Conservation (phyloP, 2,888 invertebrate species). For the Penaeus monodon region DNA sequence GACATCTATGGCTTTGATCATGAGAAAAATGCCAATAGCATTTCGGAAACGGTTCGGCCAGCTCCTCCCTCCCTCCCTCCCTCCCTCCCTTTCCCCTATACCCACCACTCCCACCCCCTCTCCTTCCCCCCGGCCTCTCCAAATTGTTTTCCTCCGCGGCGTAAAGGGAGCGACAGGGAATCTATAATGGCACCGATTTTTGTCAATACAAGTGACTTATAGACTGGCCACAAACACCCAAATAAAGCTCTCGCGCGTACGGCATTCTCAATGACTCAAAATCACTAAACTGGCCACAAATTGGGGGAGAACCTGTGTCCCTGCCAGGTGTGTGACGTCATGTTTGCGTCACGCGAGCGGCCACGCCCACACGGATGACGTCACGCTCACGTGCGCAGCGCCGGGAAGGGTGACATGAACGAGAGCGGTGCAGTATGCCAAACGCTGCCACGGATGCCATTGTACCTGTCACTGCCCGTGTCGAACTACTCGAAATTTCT, state of each 20-base stretch:
- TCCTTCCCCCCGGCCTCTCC: too few species aligned
- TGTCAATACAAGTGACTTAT: too few species aligned
- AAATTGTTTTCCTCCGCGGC: too few species aligned
- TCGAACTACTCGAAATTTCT: not conserved
- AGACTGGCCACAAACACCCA: too few species aligned
- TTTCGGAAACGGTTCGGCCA: too few species aligned
- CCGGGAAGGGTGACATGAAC: slow-evolving; percentile 15
- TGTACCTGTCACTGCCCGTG: not conserved
- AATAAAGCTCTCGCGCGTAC: not conserved
- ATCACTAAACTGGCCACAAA: slow-evolving; percentile 19
- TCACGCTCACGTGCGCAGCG: slow-evolving; percentile 28
- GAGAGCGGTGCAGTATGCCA: not conserved
- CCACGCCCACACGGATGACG: slow-evolving; percentile 26
- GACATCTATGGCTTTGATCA: slow-evolving; percentile 1
- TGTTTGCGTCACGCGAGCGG: slow-evolving; percentile 14
- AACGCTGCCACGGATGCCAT: not conserved
- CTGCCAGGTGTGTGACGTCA: slow-evolving; percentile 28
- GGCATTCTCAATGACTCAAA: slow-evolving; percentile 18
- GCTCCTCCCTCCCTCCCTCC: not conserved
- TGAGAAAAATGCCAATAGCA: not conserved
- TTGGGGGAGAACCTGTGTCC: slow-evolving; percentile 5
- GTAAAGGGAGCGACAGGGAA: too few species aligned
- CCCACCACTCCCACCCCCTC: too few species aligned
- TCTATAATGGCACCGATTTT: too few species aligned
- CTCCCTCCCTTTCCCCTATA: too few species aligned